Base-by-base conservation (phyloP, 2,113 vertebrate genomes). In the Stomatorhinus ivindoensis region DNA sequence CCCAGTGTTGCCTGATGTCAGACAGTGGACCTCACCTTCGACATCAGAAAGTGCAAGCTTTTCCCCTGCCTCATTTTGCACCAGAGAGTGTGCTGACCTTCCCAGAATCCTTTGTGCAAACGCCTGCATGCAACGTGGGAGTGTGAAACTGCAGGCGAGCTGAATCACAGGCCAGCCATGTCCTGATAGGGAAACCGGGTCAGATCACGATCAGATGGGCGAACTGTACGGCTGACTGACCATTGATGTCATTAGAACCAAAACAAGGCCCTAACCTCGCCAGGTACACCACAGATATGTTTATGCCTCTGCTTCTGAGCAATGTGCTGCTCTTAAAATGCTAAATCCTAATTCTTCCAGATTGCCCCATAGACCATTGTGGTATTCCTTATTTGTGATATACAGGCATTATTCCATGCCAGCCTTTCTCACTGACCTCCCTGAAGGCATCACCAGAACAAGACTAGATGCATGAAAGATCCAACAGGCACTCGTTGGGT, bases 161-260 rank as follows among this genome's bases (percentile, higher is more conserved):
- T 91, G 90, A 90, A 61, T 92, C 91, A 90, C 13, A 83, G 76
- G 53, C 85, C 86, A 87, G 89, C 90, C 89, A 86, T 51, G 47
- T 91, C 89, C 82, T 90, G 85, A 86, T 88, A 27, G 90, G 87
- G 88, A 90, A 88, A 76, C 44, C 39, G 87, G 31, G 51, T 39
- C 48, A 88, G n/a, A 73, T 24, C 50, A 53, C 35, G 8, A 39
- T 80, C 86, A 31, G 31, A 21, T 9, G 27, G 6, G 82, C 6
- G 47, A 46, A 48, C 39, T n/a, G 27, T n/a, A 48, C 6, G 17
- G 50, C n/a, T 4, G 83, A 80, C 35, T 80, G 73, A 80, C 11
- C 73, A 42, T n/a, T 31, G 61, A 80, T 80, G 35, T 2, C 35
- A 17, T 42, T 80, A 19, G 15, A 80, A 80, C 2, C 4, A 80